Base-by-base conservation (phyloP, 2,113 vertebrate species). In the Cnemophilus loriae region DNA sequence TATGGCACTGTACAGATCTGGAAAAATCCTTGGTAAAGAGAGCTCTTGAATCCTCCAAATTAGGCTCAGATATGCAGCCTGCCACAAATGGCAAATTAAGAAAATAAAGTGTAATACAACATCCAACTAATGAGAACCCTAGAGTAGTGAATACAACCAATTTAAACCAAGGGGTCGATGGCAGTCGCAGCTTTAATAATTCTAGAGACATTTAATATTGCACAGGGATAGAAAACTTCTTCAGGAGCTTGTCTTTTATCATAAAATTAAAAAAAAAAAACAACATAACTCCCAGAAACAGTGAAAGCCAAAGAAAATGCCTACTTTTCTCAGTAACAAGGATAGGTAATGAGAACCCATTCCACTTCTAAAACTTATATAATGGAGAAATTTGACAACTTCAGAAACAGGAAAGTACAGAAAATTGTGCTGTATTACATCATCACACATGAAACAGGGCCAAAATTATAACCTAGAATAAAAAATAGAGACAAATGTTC, bases 91-190 rank as follows among this genome's bases (percentile, higher is more conserved):
- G 26, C 53, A 92, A 96, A 82, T 93, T 92, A 93, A 92, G 83
- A 60, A 94, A 96, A 93, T 73, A 88, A 90, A 75, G 10, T 24
- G 23, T 68, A 82, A 75, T 64, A 37, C 24, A 87, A 78, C 80
- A 81, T 67, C 41, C 83, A 90, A 16, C 74, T 96, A 96, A 96
- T 90, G 68, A 96, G 88, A 95, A 70, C 85, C 79, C 90, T 46
- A 53, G 93, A 93, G 76, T 33, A 41, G 69, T 6, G 32, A 84
- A 52, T 42, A 50, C 52, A 92, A 69, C 68, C 68, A 88, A 90
- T 95, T 90, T 94, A 94, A 94, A 75, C 41, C 49, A 92, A 73
- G 10, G 8, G 84, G 35, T 69, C 68, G 81, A 84, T 60, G 11
- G 49, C 32, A 94, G 83, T 28, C 16, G 27, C 28, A 46, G 41